Base-by-base conservation (phyloP, 2,113 vertebrate genomes). In the Oostethus manadensis region DNA sequence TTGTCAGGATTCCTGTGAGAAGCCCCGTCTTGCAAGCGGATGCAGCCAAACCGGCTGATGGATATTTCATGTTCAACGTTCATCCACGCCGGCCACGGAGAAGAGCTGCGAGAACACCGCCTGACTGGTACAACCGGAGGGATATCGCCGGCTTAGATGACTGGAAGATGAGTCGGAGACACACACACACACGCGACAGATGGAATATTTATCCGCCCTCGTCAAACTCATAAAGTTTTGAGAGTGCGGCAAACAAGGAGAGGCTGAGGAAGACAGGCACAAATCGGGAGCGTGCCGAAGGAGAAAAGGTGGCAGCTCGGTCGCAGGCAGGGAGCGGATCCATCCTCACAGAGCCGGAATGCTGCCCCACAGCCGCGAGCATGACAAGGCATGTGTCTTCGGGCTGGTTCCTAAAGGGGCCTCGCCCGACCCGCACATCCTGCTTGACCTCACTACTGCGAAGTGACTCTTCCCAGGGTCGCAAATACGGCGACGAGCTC, bases 281-380 rank as follows among this genome's bases (percentile, higher is more conserved):
- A 64, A 38, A 38, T 9, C 10, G 29, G 48, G 17, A 50, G 10
- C 67, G 33, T 60, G 46, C 64, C 64, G 85, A 85, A 81, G 59
- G 69, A 76, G 82, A 69, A 77, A 86, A 77, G 74, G 83, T 84
- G 76, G 84, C 88, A 90, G 89, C 87, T 89, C 84, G 88, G 87
- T 77, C 79, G 87, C 86, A 88, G 77, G 88, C 88, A 79, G 89
- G 89, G 90, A 89, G 84, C 87, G 85, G 87, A 90, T 91, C 88
- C 90, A 86, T 80, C 78, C 88, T 86, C 87, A 86, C 87, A 86
- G 83, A 87, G 87, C 87, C 90, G 87, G 89, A 86, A 87, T 83
- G 88, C 66, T 88, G 87, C 85, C 88, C 88, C 83, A 90, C 78
- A 86, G 86, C 88, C 83, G 21, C 29, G 78, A 86, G 87, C 87